Percentiles rank a stretch among this genome's conserved stretches.
Conservation (phyloP, 2,797 vertebrate species). For the Diplodus sargus region DNA sequence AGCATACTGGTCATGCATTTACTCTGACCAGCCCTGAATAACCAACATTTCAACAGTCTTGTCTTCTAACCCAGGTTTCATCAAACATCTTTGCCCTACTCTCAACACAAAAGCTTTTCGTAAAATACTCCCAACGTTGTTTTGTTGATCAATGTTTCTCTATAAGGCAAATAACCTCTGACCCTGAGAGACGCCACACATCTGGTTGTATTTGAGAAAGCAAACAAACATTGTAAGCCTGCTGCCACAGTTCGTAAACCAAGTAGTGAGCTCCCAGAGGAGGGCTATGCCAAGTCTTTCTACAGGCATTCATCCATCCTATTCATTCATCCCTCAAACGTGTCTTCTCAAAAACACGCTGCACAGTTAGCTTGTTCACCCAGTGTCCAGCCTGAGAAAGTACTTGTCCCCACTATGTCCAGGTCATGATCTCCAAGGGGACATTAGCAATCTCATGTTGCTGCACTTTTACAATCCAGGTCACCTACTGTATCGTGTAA, state of each 20-base stretch:
- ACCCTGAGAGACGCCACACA: slow-evolving; percentile 67
- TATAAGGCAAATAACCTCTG: slow-evolving; percentile 51
- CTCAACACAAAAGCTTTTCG: slow-evolving; percentile 4
- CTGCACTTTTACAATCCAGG: slow-evolving; percentile 55
- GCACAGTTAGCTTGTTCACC: not conserved
- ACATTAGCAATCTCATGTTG: slow-evolving; percentile 55
- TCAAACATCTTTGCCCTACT: slow-evolving; percentile 6
- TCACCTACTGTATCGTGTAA: slow-evolving; percentile 50
- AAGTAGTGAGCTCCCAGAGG: slow-evolving; percentile 51
- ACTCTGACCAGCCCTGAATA: slow-evolving; percentile 5
- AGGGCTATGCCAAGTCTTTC: slow-evolving; percentile 23
- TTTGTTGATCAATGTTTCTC: slow-evolving; percentile 49
- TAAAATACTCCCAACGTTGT: slow-evolving; percentile 1
- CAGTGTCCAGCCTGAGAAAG: slow-evolving; percentile 36
- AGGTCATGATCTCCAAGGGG: slow-evolving; percentile 48
- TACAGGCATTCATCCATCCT: slow-evolving; percentile 41
- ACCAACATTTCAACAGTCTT: slow-evolving; percentile 16
- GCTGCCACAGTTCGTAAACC: slow-evolving; percentile 61
- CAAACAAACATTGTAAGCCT: slow-evolving; percentile 71
- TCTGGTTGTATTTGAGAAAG: slow-evolving; percentile 78
- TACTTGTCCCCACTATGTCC: slow-evolving; percentile 47
- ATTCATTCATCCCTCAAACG: slow-evolving; percentile 14
- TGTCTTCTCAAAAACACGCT: slow-evolving; percentile 5
- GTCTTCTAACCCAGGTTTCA: slow-evolving; percentile 17
- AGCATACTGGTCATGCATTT: slow-evolving; percentile 11